Conservation (phyloP, 2,797 vertebrate species). For the Mormyrus hasselquistii region DNA sequence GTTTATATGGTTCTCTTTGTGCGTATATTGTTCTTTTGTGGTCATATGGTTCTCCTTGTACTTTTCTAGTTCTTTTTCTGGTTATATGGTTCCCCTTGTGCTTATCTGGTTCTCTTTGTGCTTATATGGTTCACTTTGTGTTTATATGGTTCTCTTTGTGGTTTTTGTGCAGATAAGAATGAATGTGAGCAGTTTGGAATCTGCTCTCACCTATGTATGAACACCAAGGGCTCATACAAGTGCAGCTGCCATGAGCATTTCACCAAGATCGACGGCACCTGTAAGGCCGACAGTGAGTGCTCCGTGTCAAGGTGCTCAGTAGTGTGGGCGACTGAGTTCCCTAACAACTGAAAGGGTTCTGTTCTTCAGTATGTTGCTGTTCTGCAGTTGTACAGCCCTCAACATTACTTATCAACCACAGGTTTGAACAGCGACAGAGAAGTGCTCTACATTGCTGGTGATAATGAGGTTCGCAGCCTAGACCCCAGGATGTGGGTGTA, state of each 20-base stretch:
- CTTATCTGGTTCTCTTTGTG: not conserved
- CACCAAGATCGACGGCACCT: slow-evolving; percentile 79
- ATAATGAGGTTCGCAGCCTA: slow-evolving; percentile 93
- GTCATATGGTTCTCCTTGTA: not conserved
- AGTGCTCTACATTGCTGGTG: slow-evolving; percentile 86
- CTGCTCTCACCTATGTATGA: slow-evolving; percentile 94
- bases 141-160: not conserved
- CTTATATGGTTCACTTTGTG: not conserved
- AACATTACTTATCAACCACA: slow-evolving; percentile 35
- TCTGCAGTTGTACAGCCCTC: not conserved
- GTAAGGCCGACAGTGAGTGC: slow-evolving; percentile 82
- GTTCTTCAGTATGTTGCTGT: not conserved
- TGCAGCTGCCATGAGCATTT: slow-evolving; percentile 89
- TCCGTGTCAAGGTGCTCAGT: not conserved
- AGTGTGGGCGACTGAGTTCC: not conserved
- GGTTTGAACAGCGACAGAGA: slow-evolving; percentile 67
- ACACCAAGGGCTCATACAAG: slow-evolving; percentile 85
- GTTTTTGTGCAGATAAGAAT: slow-evolving; percentile 69
- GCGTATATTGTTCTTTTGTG: not conserved
- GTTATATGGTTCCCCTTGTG: not conserved
- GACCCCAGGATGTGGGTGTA: slow-evolving; percentile 84
- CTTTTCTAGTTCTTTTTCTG: not conserved
- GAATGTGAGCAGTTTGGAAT: slow-evolving; percentile 81
- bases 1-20: not conserved
- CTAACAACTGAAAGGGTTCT: not conserved